These are phyloP conservation scores for Peromyscus maniculatus DNA, from an alignment of 2,113 vertebrate genomes.

Conservation along the genomic window DNA sequence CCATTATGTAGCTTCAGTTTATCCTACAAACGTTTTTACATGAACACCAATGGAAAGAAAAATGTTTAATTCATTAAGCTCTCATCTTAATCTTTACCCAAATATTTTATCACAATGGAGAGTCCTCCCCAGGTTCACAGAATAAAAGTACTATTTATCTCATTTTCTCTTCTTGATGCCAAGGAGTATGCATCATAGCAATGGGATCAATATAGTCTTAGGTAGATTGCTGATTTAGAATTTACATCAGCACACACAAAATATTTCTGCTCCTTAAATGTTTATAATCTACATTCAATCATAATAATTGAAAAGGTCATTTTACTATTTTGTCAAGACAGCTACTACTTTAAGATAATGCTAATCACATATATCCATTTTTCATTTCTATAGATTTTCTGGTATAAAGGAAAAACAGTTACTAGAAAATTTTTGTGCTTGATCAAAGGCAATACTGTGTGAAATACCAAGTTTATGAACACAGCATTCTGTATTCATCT, in stretches of 20 bases:
- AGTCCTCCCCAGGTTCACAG: background rate
- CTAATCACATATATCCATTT: background rate
- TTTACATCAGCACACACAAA: background rate
- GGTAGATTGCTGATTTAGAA: background rate
- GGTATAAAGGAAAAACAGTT: background rate
- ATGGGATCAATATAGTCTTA: background rate
- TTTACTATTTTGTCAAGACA: background rate
- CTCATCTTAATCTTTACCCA: background rate
- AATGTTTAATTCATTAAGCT: background rate
- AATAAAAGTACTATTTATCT: no score
- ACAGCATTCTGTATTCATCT: background rate
- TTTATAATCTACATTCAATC: background rate
- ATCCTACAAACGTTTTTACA: background rate
- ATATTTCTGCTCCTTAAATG: background rate
- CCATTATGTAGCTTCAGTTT: background rate
- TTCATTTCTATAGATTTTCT: background rate
- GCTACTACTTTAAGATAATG: background rate
- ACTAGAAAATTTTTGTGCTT: background rate
- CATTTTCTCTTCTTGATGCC: background rate
- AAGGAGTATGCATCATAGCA: background rate
- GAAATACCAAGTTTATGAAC: background rate
- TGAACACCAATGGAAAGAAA: background rate
- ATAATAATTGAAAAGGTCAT: background rate
- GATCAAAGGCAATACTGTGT: background rate
- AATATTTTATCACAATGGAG: background rate